Evolutionary conservation across 2,113 vertebrate genomes (phyloP).

Genomic region (Pterocles burchelli): DNA sequence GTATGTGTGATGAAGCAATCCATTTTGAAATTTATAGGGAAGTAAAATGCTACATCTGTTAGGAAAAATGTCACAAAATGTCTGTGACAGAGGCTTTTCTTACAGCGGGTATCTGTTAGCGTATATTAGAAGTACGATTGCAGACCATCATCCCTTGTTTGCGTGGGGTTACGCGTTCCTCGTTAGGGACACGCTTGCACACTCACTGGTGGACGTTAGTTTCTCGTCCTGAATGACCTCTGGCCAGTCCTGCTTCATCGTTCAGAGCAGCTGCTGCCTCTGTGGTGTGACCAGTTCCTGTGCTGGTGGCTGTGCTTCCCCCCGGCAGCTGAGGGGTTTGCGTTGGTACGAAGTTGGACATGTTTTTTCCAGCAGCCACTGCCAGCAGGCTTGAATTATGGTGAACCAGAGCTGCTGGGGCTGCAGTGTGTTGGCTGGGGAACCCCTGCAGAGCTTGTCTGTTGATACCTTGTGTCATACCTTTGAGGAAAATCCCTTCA

Average conservation of each 20-base stretch:
- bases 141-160: neutral
- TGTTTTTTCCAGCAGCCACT: fast-evolving
- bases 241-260: neutral
- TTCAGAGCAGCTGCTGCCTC: neutral
- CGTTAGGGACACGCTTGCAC: neutral
- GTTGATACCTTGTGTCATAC: neutral
- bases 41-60: neutral
- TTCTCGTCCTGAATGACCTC: too few relatives aligned
- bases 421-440: neutral
- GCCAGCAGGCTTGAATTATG: fast-evolving
- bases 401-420: neutral
- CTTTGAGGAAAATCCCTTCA: neutral
- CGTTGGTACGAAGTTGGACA: fast-evolving
- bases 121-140: fast-evolving
- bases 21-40: slow-evolving; percentile 55
- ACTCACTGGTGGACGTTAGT: fast-evolving
- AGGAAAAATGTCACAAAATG: slow-evolving; percentile 27
- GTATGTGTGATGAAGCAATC: neutral
- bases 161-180: fast-evolving
- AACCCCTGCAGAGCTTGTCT: neutral
- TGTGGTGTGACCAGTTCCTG: fast-evolving
- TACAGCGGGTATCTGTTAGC: fast-evolving
- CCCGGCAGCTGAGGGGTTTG: neutral
- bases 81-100: neutral
- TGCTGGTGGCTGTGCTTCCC: neutral